Percentiles rank a stretch among this genome's conserved stretches.
Evolutionary conservation across 2,888 invertebrate species (phyloP).

Genomic region (Hyppa rectilinea): DNA sequence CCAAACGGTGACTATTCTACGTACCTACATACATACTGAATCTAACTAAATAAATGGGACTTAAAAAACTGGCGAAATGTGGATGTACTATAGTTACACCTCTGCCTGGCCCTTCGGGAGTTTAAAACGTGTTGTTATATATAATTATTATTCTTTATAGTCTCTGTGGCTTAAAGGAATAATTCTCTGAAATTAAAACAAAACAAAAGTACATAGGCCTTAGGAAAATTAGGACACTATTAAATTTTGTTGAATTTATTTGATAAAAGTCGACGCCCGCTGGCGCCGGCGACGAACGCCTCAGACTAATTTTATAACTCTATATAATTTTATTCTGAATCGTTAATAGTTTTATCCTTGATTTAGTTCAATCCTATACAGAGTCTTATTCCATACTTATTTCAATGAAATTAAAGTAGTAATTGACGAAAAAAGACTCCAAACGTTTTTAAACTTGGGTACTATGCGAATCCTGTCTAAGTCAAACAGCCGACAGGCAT

Average conservation of each 20-base stretch:
- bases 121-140: too few relatives aligned
- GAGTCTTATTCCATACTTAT: neutral
- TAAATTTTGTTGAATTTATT: constrained; percentile 16
- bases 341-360: constrained; percentile 8
- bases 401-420: neutral
- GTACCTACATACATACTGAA: too few relatives aligned
- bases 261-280: constrained; percentile 3
- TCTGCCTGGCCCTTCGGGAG: too few relatives aligned
- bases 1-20: neutral
- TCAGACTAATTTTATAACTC: neutral
- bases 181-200: neutral
- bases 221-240: neutral
- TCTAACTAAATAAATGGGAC: too few relatives aligned
- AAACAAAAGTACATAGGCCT: neutral
- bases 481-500: too few relatives aligned
- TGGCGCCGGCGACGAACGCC: too few relatives aligned
- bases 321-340: neutral
- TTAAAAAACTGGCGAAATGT: too few relatives aligned
- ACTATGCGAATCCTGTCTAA: neutral
- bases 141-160: too few relatives aligned
- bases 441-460: neutral
- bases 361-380: neutral
- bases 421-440: neutral
- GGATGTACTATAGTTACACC: too few relatives aligned
- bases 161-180: too few relatives aligned